phyloP scores from a whole-genome alignment of 2,113 vertebrate genomes.

The Pelobates fuscus region DNA sequence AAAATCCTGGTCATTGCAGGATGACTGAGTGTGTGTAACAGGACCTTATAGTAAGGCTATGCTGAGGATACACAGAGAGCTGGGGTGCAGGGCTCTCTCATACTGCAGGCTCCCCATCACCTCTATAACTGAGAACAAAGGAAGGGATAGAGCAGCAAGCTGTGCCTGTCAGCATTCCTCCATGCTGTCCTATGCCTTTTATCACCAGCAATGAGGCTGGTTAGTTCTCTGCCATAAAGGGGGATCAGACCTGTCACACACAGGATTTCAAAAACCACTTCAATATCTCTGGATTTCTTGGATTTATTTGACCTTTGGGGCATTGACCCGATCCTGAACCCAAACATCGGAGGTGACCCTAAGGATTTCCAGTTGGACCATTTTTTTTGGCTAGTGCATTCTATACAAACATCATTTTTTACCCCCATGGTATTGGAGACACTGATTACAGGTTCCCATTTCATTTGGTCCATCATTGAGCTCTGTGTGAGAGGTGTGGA shows the following conservation, averaged over 20 bases:
- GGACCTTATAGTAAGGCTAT: constrained; percentile 12
- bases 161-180: background rate
- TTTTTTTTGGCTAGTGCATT: no score
- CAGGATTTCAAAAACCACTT: no score
- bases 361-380: no score
- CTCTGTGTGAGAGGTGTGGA: background rate
- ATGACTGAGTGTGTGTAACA: constrained; percentile 15
- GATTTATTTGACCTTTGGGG: background rate
- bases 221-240: background rate
- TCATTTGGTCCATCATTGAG: no score
- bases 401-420: no score
- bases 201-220: constrained; percentile 5
- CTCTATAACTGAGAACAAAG: constrained; percentile 29
- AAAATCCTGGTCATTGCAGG: constrained; percentile 38
- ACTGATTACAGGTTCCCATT: no score
- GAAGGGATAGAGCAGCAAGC: background rate
- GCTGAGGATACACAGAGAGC: background rate
- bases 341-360: no score
- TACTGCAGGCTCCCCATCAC: background rate
- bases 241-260: no score
- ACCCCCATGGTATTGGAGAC: no score
- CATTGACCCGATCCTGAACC: no score
- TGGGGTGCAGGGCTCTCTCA: constrained; percentile 7
- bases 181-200: background rate
- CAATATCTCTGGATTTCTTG: no score